Evolutionary conservation across 1,140 invertebrate species (phyloP).

Genomic region (Drosophila pallidifrons): DNA sequence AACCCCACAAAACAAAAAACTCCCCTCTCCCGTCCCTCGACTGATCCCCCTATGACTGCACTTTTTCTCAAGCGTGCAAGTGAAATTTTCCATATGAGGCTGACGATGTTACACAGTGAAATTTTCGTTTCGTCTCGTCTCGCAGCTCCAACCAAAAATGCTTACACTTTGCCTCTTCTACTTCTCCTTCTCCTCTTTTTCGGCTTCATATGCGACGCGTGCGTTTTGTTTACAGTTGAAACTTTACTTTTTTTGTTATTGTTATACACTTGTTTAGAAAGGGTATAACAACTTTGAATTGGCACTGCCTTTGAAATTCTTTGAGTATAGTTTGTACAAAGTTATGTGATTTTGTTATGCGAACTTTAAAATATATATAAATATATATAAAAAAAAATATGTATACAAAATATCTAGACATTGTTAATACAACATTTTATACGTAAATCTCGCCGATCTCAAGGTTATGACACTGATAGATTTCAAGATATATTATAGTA

Average conservation of each 20-base stretch:
- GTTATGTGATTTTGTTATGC: background rate
- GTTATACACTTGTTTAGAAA: conserved; percentile 41
- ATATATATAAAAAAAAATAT: too few relatives aligned
- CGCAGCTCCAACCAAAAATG: conserved; percentile 39
- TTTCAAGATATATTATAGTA: too few relatives aligned
- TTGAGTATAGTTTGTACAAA: background rate
- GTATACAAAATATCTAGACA: too few relatives aligned
- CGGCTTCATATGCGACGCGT: conserved; percentile 49
- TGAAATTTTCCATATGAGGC: conserved; percentile 80
- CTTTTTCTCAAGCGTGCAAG: conserved; percentile 79
- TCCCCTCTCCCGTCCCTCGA: background rate
- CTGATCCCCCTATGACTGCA: conserved; percentile 43
- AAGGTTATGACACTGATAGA: too few relatives aligned
- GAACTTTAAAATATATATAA: too few relatives aligned
- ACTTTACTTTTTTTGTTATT: conserved; percentile 58
- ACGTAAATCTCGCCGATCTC: too few relatives aligned
- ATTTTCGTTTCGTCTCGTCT: conserved; percentile 71
- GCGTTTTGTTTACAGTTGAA: conserved; percentile 74
- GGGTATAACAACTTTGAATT: background rate
- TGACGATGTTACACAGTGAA: conserved; percentile 60
- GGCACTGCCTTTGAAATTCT: background rate
- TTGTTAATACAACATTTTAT: too few relatives aligned
- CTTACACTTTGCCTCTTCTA: background rate
- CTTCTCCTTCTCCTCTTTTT: background rate
- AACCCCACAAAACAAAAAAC: background rate